These are phyloP conservation scores for Mesitornis unicolor DNA, from an alignment of 2,113 vertebrate genomes.

Conservation along the genomic window DNA sequence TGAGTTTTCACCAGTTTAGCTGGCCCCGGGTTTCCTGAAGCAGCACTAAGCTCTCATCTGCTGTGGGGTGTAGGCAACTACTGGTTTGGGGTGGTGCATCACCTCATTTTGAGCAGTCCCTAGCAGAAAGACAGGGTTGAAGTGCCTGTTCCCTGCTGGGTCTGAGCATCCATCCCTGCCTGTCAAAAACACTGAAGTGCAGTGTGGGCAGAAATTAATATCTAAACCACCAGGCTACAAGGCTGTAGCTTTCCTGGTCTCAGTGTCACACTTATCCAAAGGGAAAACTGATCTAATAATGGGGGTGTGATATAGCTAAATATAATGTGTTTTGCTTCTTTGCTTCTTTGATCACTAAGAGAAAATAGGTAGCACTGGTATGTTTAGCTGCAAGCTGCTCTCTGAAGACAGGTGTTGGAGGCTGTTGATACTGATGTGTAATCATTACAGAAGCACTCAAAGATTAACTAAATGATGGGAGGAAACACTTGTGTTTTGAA, in stretches of 20 bases:
- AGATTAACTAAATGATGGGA: background rate
- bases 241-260: background rate
- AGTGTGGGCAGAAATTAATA: background rate
- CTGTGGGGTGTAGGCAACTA: background rate
- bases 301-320: background rate
- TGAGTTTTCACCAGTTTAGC: background rate
- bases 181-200: background rate
- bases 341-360: rapidly evolving
- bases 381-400: background rate
- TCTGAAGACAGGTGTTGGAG: background rate
- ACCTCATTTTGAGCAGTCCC: background rate
- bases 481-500: background rate
- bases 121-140: background rate
- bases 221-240: background rate
- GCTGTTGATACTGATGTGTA: no score
- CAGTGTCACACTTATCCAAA: no score
- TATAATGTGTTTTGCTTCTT: background rate
- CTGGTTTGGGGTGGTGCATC: background rate
- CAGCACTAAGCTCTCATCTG: background rate
- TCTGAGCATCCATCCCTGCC: background rate
- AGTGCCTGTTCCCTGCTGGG: background rate
- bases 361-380: background rate
- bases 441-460: background rate
- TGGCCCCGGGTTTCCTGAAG: background rate
- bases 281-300: background rate